Conservation (phyloP, 2,888 invertebrate genomes). For the Neoscelio sp. region DNA sequence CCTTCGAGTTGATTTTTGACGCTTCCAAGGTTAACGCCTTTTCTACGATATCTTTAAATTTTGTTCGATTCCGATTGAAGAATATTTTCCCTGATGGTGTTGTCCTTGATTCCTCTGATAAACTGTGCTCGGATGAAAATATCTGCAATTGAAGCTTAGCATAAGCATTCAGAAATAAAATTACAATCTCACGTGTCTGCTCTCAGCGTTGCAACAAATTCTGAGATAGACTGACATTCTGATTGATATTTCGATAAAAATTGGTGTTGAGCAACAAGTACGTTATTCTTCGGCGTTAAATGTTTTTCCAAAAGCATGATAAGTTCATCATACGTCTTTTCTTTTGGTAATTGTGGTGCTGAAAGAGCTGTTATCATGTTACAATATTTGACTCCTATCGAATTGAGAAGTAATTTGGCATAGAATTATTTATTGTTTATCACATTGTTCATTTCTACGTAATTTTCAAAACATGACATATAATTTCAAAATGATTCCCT, state of each 20-base stretch:
- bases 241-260: constrained; percentile 53
- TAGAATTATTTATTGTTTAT: constrained; percentile 27
- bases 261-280: constrained; percentile 41
- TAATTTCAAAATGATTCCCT: constrained; percentile 45
- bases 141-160: constrained; percentile 22
- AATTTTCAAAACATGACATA: constrained; percentile 37
- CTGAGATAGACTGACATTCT: constrained; percentile 34
- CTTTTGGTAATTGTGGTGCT: constrained; percentile 33
- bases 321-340: constrained; percentile 23
- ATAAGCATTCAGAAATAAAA: constrained; percentile 3
- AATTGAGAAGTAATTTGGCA: constrained; percentile 39
- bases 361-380: constrained; percentile 23
- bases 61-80: constrained; percentile 10
- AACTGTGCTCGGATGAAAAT: constrained; percentile 44
- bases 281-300: constrained; percentile 33
- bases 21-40: constrained; percentile 26
- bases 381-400: constrained; percentile 39
- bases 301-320: constrained; percentile 25
- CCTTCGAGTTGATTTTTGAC: constrained; percentile 33
- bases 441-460: constrained; percentile 24
- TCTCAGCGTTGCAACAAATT: constrained; percentile 16
- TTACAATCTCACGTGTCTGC: constrained; percentile 24
- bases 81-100: constrained; percentile 14
- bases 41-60: constrained; percentile 25
- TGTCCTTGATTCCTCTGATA: constrained; percentile 33